Evolutionary conservation across 2,888 invertebrate genomes (phyloP), one percentile per base, ranked within the genome.

Genomic region (Globia sparganii): DNA sequence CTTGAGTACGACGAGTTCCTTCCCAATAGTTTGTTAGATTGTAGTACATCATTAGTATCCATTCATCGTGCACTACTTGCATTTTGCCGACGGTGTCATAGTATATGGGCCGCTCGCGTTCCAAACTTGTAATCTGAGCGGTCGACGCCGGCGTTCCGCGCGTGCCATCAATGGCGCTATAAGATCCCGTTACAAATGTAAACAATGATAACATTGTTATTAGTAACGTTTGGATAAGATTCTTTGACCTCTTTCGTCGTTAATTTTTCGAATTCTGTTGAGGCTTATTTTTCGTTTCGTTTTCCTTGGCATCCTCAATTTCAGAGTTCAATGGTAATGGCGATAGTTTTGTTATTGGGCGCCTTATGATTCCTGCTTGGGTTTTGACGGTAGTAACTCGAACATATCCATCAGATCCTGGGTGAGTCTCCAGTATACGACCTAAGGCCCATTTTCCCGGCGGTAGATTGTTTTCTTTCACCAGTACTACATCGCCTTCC

Each of bases 11-110:
- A 37, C 34, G 4, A 37, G 34, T 37, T 37, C 34, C 34, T 37
- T 37, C 34, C 4, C 77, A 72, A 6, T 72, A 72, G 25, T 67
- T 72, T 13, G 66, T 53, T 67, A 76, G 49, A 25, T n/a, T n/a
- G n/a, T 67, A 72, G 58, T 67, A 77, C 40, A 34, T 77, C 1
- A 68, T 53, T 8, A 86, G 31, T 37, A 65, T 81, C 81, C 83
- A 86, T 67, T 86, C 79, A 59, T 83, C 75, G 21, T 80, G 81
- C 69, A 83, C 78, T 25, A 79, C 25, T 74, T 80, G 77, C 31
- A 86, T 62, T 58, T 58, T 77, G n/a, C 72, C 72, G 18, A 71
- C 18, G 0, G 37, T 25, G 28, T 75, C 34, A 62, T 70, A 77
- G 28, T 77, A 77, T 25, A 77, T 21, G 21, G 67, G 72, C 21